Conservation (phyloP, 2,797 vertebrate species). For the Neosalanx taihuensis region DNA sequence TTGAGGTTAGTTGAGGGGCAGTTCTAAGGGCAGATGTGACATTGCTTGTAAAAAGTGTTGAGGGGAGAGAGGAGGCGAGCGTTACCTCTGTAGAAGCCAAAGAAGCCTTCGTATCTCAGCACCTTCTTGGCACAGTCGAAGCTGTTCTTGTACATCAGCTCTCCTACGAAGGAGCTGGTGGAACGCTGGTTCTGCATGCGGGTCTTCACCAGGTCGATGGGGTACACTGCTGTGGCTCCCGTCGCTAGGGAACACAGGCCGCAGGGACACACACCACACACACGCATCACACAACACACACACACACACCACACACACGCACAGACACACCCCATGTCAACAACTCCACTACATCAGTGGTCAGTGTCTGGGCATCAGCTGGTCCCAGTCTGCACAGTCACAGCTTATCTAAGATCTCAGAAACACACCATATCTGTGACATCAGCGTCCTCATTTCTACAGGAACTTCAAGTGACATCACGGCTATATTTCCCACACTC, state of each 20-base stretch:
- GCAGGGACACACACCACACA: neutral
- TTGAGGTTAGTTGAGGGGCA: slow-evolving; percentile 1
- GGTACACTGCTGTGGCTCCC: slow-evolving; percentile 95
- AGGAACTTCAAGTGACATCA: neutral
- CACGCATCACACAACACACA: too few relatives aligned
- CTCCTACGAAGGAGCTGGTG: slow-evolving; percentile 90
- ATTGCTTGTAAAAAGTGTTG: neutral
- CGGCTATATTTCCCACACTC: too few relatives aligned
- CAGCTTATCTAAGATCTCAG: too few relatives aligned
- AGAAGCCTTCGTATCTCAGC: slow-evolving; percentile 94
- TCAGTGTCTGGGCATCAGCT: too few relatives aligned
- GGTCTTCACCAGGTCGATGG: slow-evolving; percentile 98
- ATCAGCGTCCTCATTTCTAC: neutral
- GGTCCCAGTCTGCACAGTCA: too few relatives aligned
- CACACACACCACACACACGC: neutral
- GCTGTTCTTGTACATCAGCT: slow-evolving; percentile 99
- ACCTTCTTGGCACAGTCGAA: slow-evolving; percentile 99
- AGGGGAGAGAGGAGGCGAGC: slow-evolving; percentile 40
- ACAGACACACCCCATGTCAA: neutral
- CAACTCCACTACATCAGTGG: too few relatives aligned
- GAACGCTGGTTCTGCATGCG: slow-evolving; percentile 98
- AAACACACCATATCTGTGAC: too few relatives aligned
- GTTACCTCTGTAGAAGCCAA: slow-evolving; percentile 96
- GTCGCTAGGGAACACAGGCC: slow-evolving; percentile 75
- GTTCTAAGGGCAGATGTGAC: neutral